Evolutionary conservation across 2,888 invertebrate genomes (phyloP).

Genomic region (Pollenia labialis): DNA sequence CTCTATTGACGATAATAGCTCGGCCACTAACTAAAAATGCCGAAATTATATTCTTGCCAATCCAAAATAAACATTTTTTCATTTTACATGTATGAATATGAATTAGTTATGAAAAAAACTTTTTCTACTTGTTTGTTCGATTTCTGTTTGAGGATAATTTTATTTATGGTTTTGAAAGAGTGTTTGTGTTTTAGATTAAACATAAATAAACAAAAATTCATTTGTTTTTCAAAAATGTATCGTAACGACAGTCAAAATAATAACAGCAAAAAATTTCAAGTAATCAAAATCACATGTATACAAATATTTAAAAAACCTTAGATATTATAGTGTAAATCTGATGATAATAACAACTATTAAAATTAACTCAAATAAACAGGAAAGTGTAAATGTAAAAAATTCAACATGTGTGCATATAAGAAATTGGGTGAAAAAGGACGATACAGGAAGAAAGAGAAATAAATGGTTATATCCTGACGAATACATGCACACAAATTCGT

Average conservation of each 20-base stretch:
- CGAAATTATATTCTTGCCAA: too few species aligned
- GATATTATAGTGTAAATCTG: too few species aligned
- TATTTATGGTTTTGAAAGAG: neutral
- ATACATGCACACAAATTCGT: too few species aligned
- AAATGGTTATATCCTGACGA: too few species aligned
- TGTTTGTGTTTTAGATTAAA: constrained; percentile 11
- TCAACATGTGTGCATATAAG: neutral
- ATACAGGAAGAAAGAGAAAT: too few species aligned
- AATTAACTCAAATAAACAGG: constrained; percentile 19
- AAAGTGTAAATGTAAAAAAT: constrained; percentile 16
- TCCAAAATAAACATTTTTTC: too few species aligned
- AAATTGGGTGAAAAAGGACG: neutral
- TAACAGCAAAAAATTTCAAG: neutral
- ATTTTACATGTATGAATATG: too few species aligned
- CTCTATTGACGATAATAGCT: too few species aligned
- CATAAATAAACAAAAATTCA: constrained; percentile 16
- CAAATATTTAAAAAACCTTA: neutral
- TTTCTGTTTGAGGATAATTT: neutral
- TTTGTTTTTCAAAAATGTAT: neutral
- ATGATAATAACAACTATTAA: neutral
- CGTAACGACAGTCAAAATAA: neutral
- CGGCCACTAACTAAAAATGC: too few species aligned
- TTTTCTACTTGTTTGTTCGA: too few species aligned
- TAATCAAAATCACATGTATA: neutral
- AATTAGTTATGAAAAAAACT: too few species aligned